Evolutionary conservation across 2,888 invertebrate species (phyloP).

Genomic region (Zhuqinia jingwanae): DNA sequence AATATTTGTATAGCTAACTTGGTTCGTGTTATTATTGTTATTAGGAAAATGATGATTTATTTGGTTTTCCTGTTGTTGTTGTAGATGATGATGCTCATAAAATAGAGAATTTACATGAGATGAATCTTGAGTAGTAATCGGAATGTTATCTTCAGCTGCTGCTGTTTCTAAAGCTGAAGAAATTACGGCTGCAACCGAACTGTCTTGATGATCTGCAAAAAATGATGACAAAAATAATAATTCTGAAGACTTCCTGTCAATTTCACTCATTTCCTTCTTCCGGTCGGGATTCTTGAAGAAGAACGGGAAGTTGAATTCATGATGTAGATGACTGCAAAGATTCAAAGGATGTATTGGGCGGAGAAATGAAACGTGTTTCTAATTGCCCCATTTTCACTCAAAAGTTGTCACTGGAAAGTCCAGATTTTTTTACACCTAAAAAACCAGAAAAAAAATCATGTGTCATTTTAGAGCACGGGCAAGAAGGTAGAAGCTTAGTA

Average conservation of each 20-base stretch:
- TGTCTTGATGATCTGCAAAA: not conserved
- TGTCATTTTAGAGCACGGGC: too few species aligned
- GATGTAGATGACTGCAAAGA: too few species aligned
- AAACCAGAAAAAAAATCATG: not conserved
- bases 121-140: not conserved
- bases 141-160: constrained; percentile 12
- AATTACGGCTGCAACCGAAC: constrained; percentile 53
- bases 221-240: constrained; percentile 21
- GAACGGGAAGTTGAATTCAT: not conserved
- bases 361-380: too few species aligned
- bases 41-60: not conserved
- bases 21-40: not conserved
- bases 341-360: too few species aligned
- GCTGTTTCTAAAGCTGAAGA: constrained; percentile 58
- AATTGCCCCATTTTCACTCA: not conserved
- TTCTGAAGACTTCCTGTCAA: constrained; percentile 32
- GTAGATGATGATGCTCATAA: not conserved
- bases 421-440: constrained; percentile 18
- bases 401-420: constrained; percentile 22
- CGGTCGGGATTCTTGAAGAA: too few species aligned
- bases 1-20: constrained; percentile 6
- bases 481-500: too few species aligned
- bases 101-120: not conserved
- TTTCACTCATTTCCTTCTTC: constrained; percentile 62
- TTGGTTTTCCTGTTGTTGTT: not conserved